Percentiles rank a stretch among this genome's conserved stretches.
Conservation (phyloP, 2,113 vertebrate genomes). For the Chiloscyllium plagiosum region DNA sequence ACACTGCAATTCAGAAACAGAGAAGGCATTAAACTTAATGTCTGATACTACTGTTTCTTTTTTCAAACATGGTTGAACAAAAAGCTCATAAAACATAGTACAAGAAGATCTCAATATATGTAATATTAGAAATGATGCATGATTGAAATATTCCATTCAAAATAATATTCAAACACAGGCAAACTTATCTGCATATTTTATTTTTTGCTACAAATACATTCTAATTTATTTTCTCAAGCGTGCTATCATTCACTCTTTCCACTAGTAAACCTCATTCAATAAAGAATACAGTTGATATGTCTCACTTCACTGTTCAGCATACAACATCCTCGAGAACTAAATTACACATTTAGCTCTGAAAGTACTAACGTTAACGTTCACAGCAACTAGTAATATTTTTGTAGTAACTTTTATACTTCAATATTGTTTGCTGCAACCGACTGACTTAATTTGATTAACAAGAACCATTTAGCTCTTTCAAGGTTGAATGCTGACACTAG, state of each 20-base stretch:
- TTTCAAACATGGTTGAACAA: neutral
- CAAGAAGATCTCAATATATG: neutral
- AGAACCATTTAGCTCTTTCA: neutral
- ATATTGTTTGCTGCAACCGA: neutral
- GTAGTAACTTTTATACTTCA: neutral
- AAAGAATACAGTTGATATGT: neutral
- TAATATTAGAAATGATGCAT: neutral
- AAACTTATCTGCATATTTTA: neutral
- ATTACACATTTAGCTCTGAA: neutral
- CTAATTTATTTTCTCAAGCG: neutral
- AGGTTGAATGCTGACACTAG: neutral
- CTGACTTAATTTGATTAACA: neutral
- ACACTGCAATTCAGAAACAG: neutral
- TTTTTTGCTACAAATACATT: neutral
- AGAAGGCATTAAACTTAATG: neutral
- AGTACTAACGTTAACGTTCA: neutral
- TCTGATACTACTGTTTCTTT: neutral
- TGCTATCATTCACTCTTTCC: neutral
- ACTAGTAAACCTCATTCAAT: neutral
- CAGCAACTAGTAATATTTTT: neutral
- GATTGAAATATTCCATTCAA: neutral
- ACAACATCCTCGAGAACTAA: neutral
- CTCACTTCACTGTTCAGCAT: neutral
- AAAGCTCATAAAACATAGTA: neutral
- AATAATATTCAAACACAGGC: neutral